Evolutionary conservation across 2,888 invertebrate genomes (phyloP), one percentile per base, ranked within the genome.

Genomic region (Stictocephala bisonia): DNA sequence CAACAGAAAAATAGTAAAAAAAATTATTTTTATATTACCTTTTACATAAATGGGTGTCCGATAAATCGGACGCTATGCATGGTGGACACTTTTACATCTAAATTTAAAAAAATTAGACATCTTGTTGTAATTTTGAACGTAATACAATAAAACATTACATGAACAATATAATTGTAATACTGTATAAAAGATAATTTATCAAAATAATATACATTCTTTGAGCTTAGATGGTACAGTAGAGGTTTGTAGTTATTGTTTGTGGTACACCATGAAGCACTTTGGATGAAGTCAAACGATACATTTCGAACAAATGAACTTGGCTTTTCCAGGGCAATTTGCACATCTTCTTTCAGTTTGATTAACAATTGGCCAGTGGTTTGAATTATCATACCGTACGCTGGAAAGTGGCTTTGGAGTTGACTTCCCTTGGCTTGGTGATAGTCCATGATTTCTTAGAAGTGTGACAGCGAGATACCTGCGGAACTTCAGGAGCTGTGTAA

Each of bases 401-500:
- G n/a, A n/a, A n/a, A n/a, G n/a, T n/a, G n/a, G n/a, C n/a, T n/a
- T n/a, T n/a, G n/a, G n/a, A n/a, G n/a, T n/a, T n/a, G n/a, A n/a
- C 35, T 29, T 60, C 15, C 60, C 35, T 60, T 60, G 60, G 18
- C 11, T 31, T n/a, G 31, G 18, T 2, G 60, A 35, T 11, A 31
- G 29, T 20, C 60, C 31, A 20, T 60, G 18, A 2, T 18, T 29
- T 20, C 35, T 60, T 35, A 60, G 11, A 3, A 60, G 7, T 1
- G 60, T 60, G 4, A 29, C 11, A n/a, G 60, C 29, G 18, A 60
- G 9, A 18, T 29, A 31, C 18, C 60, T 60, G 2, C 60, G 2
- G 22, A 60, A 60, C 15, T 60, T 27, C 1, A 60, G 40, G 2
- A 60, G 35, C 22, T 60, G 60, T n/a, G 3, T 15, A 18, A 60